phyloP scores from a whole-genome alignment of 2,888 invertebrate genomes.

The Diaperis boleti region DNA sequence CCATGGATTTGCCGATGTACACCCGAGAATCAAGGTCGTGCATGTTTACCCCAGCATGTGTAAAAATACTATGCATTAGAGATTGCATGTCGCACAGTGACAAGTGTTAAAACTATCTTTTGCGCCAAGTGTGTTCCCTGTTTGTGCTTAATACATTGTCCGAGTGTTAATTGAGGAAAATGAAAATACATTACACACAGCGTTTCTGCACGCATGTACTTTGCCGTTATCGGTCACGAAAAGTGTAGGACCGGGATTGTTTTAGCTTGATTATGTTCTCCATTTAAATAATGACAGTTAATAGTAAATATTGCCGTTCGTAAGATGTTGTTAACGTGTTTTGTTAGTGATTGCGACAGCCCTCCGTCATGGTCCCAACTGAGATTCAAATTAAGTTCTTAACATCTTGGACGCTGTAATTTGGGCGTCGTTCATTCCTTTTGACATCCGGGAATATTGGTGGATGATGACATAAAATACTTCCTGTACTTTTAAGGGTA shows the following conservation, averaged over 20 bases:
- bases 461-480: not conserved
- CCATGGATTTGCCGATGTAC: too few relatives aligned
- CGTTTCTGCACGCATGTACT: not conserved
- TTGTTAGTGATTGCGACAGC: not conserved
- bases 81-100: too few relatives aligned
- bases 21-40: too few relatives aligned
- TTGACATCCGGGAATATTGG: not conserved
- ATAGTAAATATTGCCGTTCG: not conserved
- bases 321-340: not conserved
- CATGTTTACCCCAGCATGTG: too few relatives aligned
- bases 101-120: too few relatives aligned
- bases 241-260: not conserved
- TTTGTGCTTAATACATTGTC: not conserved
- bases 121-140: too few relatives aligned
- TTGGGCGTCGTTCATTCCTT: not conserved
- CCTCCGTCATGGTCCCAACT: not conserved
- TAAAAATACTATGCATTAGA: too few relatives aligned
- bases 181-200: not conserved
- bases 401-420: not conserved
- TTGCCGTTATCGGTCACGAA: not conserved
- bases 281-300: not conserved
- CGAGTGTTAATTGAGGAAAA: not conserved
- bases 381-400: not conserved
- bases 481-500: not conserved
- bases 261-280: not conserved